Evolutionary conservation across 2,113 vertebrate species (phyloP), one percentile per base, ranked within the genome.

Genomic region (Coreoperca whiteheadi): DNA sequence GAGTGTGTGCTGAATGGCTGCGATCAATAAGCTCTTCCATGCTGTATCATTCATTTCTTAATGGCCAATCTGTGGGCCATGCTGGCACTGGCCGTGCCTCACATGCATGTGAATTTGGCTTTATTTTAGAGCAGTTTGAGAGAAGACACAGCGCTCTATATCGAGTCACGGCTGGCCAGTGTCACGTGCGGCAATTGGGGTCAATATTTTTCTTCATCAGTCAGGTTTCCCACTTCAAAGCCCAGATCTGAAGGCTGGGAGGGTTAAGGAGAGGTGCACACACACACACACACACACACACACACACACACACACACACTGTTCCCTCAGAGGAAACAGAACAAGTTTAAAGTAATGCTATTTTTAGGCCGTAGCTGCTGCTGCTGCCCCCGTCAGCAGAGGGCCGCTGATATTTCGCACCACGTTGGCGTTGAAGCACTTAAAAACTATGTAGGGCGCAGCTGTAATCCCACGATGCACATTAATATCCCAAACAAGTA

Each of bases 201-300:
- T 85, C 60, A 60, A 81, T 81, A 70, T 60, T 81, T 85, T 61
- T 84, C 83, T 57, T 54, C 77, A 74, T 73, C 79, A n/a, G 59
- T 89, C 74, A 88, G 80, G 56, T 82, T 84, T 78, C 71, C 28
- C 53, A 78, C 88, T 88, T 93, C 83, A 94, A 90, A 92, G 92
- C 68, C n/a, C 53, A 67, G 51, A 88, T 91, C 77, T 86, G 59
- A 93, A 81, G 75, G 43, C 74, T 76, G 81, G 23, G 72, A 76
- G 81, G 91, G 87, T 93, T 89, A 89, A 89, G 74, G 84, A 91
- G 72, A 88, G 48, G 46, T 21, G 30, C 63, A 85, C 53, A 34
- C 32, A 34, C 32, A 34, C 32, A 34, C 32, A 34, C 32, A 34
- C 32, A 34, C 32, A 34, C 32, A 34, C 32, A 34, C 32, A 34